Conservation (phyloP, 2,113 vertebrate genomes). For the Crotalus viridis region DNA sequence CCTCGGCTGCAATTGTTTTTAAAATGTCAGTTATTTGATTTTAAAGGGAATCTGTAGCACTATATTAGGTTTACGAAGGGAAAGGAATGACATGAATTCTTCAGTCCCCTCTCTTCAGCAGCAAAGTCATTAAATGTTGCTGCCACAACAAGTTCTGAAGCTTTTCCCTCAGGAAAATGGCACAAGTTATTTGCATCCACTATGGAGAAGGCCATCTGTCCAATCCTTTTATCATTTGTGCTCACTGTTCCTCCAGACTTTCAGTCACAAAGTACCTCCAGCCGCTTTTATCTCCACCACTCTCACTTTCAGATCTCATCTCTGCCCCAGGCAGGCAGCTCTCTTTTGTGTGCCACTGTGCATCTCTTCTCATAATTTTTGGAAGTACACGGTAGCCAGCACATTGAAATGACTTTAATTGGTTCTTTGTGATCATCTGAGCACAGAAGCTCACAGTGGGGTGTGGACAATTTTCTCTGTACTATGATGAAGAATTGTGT, state of each 20-base stretch:
- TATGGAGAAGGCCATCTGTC: slow-evolving; percentile 29
- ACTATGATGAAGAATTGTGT: not conserved
- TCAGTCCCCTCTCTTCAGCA: not conserved
- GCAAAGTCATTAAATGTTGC: slow-evolving; percentile 19
- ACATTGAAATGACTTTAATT: not conserved
- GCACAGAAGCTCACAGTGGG: not conserved
- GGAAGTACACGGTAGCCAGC: not conserved
- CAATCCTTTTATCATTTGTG: slow-evolving; percentile 19
- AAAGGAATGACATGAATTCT: slow-evolving; percentile 17
- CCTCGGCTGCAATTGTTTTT: not conserved
- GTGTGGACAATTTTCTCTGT: not conserved
- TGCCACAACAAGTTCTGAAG: slow-evolving; percentile 14
- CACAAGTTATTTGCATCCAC: slow-evolving; percentile 13
- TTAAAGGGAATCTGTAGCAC: not conserved
- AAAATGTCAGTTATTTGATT: not conserved
- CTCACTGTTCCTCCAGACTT: slow-evolving; percentile 3
- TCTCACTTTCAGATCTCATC: not conserved
- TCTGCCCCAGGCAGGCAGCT: slow-evolving; percentile 7
- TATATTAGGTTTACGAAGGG: not conserved
- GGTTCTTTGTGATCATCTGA: not conserved
- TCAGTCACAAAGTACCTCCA: not conserved
- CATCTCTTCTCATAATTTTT: not conserved
- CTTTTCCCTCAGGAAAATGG: slow-evolving; percentile 19
- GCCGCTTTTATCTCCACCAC: not conserved
- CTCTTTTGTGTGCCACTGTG: not conserved